Evolutionary conservation across 2,113 vertebrate species (phyloP), one percentile per base, ranked within the genome.

Genomic region (Bufo bufo): DNA sequence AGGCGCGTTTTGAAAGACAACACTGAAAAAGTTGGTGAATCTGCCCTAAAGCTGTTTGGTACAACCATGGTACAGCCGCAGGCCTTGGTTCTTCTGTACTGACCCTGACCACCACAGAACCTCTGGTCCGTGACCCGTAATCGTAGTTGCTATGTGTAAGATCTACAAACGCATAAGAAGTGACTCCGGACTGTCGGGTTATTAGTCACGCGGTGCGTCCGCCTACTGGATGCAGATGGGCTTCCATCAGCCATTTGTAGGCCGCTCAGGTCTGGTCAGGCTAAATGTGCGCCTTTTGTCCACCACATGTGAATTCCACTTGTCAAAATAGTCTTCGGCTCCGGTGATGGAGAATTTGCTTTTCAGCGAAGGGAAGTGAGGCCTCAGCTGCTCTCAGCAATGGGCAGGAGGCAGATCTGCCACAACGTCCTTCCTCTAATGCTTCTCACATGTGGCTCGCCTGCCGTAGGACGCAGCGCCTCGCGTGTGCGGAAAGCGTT

Each of bases 281-380:
- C 63, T 43, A 56, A 75, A 59, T 43, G 66, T 82, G 9, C 71
- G 20, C 13, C 79, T 58, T 88, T 82, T 84, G 58, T 77, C 61
- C 81, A 54, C 87, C 87, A 88, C 45, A 88, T 88, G 81, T 88
- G 87, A 88, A 88, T 88, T 83, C 59, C 87, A 88, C 61, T 88
- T 88, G 87, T 88, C 87, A 83, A 77, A 88, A 88, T 84, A 77
- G 47, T 74, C 56, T 66, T 84, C 71, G 65, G 69, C 72, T 33
- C 33, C 47, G 16, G 82, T 75, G 87, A 88, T 88, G 87, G 77
- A 83, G 74, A 80, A 77, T 86, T 79, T 88, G 81, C 72, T 88
- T 77, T 47, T 88, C 77, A 72, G 56, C 69, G 11, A 77, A 61
- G 56, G 87, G 81, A 77, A 77, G 61, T 56, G 80, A 88, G 87